Evolutionary conservation across 2,797 vertebrate genomes (phyloP).

Genomic region (Sparus aurata): DNA sequence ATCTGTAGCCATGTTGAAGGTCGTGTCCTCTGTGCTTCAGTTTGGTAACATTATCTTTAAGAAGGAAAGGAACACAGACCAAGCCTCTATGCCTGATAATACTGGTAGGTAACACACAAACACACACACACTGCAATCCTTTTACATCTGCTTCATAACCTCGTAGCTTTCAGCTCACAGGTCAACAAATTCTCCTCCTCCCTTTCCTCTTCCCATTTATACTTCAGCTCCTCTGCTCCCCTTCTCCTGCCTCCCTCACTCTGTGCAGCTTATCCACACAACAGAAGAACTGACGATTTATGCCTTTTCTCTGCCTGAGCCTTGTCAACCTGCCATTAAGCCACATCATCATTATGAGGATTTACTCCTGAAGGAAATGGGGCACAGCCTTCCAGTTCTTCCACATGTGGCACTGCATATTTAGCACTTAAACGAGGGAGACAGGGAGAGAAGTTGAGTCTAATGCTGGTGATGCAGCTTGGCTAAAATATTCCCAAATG

Average conservation of each 20-base stretch:
- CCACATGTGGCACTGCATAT: constrained; percentile 62
- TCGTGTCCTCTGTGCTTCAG: constrained; percentile 96
- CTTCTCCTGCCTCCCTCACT: constrained; percentile 34
- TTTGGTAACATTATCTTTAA: constrained; percentile 99
- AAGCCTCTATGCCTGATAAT: constrained; percentile 99
- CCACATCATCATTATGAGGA: constrained; percentile 66
- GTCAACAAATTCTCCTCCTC: constrained; percentile 47
- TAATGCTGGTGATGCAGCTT: constrained; percentile 39
- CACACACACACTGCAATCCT: neutral
- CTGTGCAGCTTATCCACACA: constrained; percentile 31
- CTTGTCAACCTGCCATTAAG: constrained; percentile 63
- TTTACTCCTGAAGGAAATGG: constrained; percentile 70
- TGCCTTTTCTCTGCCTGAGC: constrained; percentile 28
- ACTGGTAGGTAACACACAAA: constrained; percentile 85
- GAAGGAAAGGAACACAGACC: constrained; percentile 98
- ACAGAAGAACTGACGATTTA: constrained; percentile 57
- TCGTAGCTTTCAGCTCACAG: constrained; percentile 16
- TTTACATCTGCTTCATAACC: constrained; percentile 47
- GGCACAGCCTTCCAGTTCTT: constrained; percentile 52
- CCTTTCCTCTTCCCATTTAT: constrained; percentile 57
- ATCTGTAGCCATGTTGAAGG: constrained; percentile 94
- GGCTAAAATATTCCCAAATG: constrained; percentile 61
- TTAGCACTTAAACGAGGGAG: constrained; percentile 42
- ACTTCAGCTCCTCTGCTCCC: constrained; percentile 44
- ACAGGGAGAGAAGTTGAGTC: constrained; percentile 24